These are phyloP conservation scores for Clupea harengus DNA, from an alignment of 2,113 vertebrate species.

Conservation along the genomic window DNA sequence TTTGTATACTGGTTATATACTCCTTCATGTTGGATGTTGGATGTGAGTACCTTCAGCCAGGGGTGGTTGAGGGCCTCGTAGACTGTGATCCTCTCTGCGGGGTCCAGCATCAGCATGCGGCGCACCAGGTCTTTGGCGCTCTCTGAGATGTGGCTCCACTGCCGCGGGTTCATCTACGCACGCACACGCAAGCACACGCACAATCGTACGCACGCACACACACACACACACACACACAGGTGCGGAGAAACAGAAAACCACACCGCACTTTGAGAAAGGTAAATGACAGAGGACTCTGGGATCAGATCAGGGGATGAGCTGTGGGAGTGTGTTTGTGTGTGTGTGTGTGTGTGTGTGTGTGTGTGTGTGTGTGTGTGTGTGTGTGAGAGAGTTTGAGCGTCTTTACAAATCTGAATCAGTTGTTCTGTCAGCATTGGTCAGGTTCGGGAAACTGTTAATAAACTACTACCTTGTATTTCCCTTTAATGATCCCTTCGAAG, in stretches of 20 bases:
- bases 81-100: conserved; percentile 97
- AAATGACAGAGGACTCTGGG: background rate
- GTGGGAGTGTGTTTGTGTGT: background rate
- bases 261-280: background rate
- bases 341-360: background rate
- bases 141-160: conserved; percentile 98
- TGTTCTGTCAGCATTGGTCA: background rate
- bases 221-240: background rate
- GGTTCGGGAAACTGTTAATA: background rate
- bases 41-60: conserved; percentile 89
- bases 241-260: background rate
- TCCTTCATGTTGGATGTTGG: background rate
- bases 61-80: conserved; percentile 99
- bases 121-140: conserved; percentile 98
- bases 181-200: conserved; percentile 33
- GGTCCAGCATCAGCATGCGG: conserved; percentile 98
- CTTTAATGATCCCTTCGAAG: conserved; percentile 98
- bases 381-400: no score
- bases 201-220: background rate
- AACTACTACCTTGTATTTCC: conserved; percentile 92
- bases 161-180: conserved; percentile 93
- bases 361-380: background rate
- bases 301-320: background rate
- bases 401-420: background rate
- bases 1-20: background rate